Percentiles rank a stretch among this genome's conserved stretches.
phyloP scores from a whole-genome alignment of 2,888 invertebrate species.

The Podotricha telesiphe region DNA sequence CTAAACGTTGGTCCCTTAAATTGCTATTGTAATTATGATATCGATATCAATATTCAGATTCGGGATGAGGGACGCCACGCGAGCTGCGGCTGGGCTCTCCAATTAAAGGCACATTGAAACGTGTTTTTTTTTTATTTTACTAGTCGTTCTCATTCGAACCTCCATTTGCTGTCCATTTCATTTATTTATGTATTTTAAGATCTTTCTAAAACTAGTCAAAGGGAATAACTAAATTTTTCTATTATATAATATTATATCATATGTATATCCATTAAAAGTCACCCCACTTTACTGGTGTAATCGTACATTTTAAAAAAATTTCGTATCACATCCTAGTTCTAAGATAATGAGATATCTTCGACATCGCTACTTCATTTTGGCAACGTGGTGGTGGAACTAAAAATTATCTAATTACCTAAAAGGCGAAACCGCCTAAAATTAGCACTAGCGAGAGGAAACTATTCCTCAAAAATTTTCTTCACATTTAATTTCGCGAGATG shows the following conservation, averaged over 20 bases:
- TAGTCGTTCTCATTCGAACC: slow-evolving; percentile 68
- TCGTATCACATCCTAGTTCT: slow-evolving; percentile 78
- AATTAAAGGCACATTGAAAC: slow-evolving; percentile 82
- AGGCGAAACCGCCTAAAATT: slow-evolving; percentile 69
- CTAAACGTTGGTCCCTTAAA: slow-evolving; percentile 83
- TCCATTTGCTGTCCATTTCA: slow-evolving; percentile 58
- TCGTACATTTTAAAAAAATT: slow-evolving; percentile 71
- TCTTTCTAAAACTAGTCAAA: slow-evolving; percentile 75
- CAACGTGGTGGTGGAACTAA: slow-evolving; percentile 82
- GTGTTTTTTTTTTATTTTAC: slow-evolving; percentile 71
- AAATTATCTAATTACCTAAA: slow-evolving; percentile 76
- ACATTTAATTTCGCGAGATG: slow-evolving; percentile 74
- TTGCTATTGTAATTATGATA: slow-evolving; percentile 77
- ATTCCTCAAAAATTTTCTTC: slow-evolving; percentile 72
- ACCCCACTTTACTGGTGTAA: slow-evolving; percentile 70
- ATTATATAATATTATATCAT: slow-evolving; percentile 52
- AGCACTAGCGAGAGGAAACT: slow-evolving; percentile 62
- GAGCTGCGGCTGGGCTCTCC: slow-evolving; percentile 71
- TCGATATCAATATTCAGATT: slow-evolving; percentile 55
- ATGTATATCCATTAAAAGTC: slow-evolving; percentile 72
- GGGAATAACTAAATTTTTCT: slow-evolving; percentile 53
- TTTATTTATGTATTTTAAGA: slow-evolving; percentile 55
- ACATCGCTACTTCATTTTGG: slow-evolving; percentile 73
- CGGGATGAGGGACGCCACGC: slow-evolving; percentile 71
- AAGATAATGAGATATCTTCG: slow-evolving; percentile 67